Evolutionary conservation across 2,888 invertebrate genomes (phyloP).

Genomic region (Drosophila basisetae): DNA sequence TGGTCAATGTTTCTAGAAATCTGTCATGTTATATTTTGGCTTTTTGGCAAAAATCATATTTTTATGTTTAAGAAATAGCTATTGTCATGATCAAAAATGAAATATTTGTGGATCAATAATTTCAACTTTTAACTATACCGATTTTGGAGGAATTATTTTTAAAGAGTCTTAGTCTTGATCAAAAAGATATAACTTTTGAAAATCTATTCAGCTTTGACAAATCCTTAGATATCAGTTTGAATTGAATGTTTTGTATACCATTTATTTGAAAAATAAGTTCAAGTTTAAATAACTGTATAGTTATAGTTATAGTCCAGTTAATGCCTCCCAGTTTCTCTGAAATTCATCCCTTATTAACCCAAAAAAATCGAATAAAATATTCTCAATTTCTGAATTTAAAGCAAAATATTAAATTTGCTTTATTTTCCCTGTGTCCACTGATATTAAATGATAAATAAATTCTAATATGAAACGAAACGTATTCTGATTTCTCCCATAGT

Average conservation of each 20-base stretch:
- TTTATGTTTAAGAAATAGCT: too few relatives aligned
- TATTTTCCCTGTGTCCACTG: too few relatives aligned
- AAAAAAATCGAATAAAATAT: fast-evolving
- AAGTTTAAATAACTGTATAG: background rate
- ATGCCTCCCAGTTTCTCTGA: background rate
- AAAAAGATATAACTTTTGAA: background rate
- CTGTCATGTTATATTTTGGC: background rate
- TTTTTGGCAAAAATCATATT: too few relatives aligned
- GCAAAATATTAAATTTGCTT: too few relatives aligned
- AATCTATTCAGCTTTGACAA: background rate
- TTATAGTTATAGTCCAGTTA: background rate
- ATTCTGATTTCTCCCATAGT: background rate
- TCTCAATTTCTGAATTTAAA: too few relatives aligned
- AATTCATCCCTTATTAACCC: too few relatives aligned
- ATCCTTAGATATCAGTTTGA: background rate
- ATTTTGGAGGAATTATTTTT: background rate
- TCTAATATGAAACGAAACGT: background rate
- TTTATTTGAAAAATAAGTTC: background rate
- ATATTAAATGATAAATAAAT: background rate
- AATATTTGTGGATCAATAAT: fast-evolving
- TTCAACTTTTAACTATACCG: fast-evolving
- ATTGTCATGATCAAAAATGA: background rate
- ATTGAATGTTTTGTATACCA: background rate
- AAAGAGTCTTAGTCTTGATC: fast-evolving
- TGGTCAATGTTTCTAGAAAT: background rate